Evolutionary conservation across 2,113 vertebrate genomes (phyloP).

Genomic region (Pangasianodon hypophthalmus): DNA sequence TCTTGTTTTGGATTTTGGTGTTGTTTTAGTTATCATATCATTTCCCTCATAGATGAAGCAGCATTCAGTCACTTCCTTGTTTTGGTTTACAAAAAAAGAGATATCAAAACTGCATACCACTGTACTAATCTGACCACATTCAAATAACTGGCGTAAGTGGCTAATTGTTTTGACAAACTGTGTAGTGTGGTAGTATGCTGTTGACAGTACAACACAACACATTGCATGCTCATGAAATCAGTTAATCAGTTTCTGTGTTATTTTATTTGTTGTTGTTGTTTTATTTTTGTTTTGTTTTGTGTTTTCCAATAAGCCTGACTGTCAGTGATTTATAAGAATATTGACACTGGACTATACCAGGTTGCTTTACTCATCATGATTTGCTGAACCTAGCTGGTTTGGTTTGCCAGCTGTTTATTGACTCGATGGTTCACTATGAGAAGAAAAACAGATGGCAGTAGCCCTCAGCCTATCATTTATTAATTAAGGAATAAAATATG

Average conservation of each 20-base stretch:
- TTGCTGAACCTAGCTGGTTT: background rate
- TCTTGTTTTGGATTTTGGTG: background rate
- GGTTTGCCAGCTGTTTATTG: background rate
- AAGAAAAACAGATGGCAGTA: background rate
- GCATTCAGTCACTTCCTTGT: background rate
- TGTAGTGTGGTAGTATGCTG: background rate
- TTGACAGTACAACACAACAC: background rate
- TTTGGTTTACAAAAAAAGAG: background rate
- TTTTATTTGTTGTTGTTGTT: background rate
- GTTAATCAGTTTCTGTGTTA: background rate
- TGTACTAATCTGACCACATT: background rate
- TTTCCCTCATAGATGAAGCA: background rate
- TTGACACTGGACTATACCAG: background rate
- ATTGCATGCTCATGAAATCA: background rate
- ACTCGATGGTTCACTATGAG: background rate
- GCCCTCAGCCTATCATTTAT: background rate
- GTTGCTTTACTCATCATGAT: background rate
- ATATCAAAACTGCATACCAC: background rate
- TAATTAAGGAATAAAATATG: background rate
- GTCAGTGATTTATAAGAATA: background rate
- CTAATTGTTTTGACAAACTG: background rate
- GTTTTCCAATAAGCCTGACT: background rate
- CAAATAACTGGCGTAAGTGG: background rate
- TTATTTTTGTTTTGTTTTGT: background rate
- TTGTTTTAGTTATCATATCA: background rate